These are phyloP conservation scores for Dioctria rufipes DNA, from an alignment of 2,888 invertebrate species.

Conservation along the genomic window DNA sequence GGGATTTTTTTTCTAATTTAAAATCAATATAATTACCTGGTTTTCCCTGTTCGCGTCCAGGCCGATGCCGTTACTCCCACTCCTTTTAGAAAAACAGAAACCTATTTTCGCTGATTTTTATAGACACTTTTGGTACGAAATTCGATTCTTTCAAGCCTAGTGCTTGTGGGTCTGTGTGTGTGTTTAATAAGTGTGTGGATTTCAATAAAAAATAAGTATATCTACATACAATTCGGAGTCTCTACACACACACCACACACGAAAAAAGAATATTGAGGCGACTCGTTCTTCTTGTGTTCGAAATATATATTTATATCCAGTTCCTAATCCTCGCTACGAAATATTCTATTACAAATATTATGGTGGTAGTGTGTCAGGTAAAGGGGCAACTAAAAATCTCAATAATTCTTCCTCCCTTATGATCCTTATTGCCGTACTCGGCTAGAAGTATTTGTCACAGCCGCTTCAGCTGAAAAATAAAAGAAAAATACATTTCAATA, in stretches of 20 bases:
- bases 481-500: conserved; percentile 3
- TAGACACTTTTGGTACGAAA: conserved; percentile 34
- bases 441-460: conserved; percentile 58
- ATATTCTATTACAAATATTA: neutral
- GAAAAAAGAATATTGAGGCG: no score
- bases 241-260: no score
- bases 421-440: conserved; percentile 49
- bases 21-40: conserved; percentile 50
- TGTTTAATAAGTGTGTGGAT: neutral
- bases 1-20: neutral
- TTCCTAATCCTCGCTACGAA: no score
- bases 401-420: conserved; percentile 22
- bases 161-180: neutral
- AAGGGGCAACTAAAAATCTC: conserved; percentile 42
- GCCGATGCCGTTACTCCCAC: conserved; percentile 57
- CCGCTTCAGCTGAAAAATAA: conserved; percentile 52
- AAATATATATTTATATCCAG: no score
- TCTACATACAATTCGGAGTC: no score
- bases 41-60: conserved; percentile 58
- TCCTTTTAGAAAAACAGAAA: conserved; percentile 58
- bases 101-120: conserved; percentile 57
- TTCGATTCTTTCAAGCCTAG: conserved; percentile 27
- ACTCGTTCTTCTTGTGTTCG: no score
- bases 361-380: conserved; percentile 12
- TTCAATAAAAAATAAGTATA: no score